Base-by-base conservation (phyloP, 2,797 vertebrate species). In the Spinus olivaceus region DNA sequence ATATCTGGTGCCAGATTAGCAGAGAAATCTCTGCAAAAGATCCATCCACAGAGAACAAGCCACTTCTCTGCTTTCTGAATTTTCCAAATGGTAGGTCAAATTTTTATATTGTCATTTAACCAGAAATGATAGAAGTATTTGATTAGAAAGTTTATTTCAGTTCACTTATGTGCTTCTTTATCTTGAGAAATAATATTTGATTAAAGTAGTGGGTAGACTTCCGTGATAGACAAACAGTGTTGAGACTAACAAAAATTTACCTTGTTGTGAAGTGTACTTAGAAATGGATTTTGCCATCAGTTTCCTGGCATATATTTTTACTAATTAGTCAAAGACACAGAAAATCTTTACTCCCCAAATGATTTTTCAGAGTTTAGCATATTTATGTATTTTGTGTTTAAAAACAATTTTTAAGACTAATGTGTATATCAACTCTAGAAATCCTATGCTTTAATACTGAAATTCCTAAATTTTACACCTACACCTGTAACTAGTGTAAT, bases 81-180 rank as follows among this genome's bases (percentile, higher is more conserved):
- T 77, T 85, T 91, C 39, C 37, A 81, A 28, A 46, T 10, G 94
- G 95, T 97, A 97, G 51, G 94, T 94, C 17, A 28, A 76, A 50
- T 41, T 66, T 80, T 93, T 76, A 24, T 61, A 35, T 72, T 83
- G 64, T n/a, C 17, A 33, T 81, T 91, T 89, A 92, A 47, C 15
- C 5, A 54, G 42, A 83, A 91, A 35, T 65, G 77, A 74, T 41
- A 32, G 37, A 61, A 67, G 4, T 27, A 53, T 80, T 92, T 91
- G 20, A 56, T 30, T 46, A 76, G 19, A 76, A 63, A 67, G 19
- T 49, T 91, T 47, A 61, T 74, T 92, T 82, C 57, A 16, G 5
- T 81, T 94, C 23, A 32, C 14, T 71, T 92, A 17, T 6, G 5
- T 61, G 5, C 27, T 77, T 37, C n/a, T 78, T 89, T 69, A 39